Evolutionary conservation across 2,797 vertebrate species (phyloP).

Genomic region (Oreortyx pictus): DNA sequence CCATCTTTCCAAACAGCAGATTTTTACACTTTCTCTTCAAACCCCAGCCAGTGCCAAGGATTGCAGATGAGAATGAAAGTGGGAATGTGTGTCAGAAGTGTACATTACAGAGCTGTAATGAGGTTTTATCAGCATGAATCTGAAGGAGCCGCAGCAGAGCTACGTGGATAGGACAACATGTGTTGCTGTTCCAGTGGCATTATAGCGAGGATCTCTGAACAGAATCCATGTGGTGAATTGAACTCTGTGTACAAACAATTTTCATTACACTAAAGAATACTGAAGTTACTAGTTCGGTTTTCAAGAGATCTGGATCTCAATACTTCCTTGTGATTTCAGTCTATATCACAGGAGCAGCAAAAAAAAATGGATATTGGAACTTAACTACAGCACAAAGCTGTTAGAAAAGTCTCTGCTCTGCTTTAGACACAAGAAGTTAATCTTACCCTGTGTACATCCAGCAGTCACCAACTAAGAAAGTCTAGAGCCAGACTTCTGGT

Average conservation of each 20-base stretch:
- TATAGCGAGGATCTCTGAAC: neutral
- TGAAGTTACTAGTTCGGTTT: neutral
- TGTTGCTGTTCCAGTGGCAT: constrained; percentile 27
- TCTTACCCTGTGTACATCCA: neutral
- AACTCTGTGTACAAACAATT: constrained; percentile 2
- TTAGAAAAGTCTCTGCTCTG: neutral
- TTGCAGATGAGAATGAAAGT: constrained; percentile 26
- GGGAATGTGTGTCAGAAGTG: constrained; percentile 15
- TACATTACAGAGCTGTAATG: constrained; percentile 42
- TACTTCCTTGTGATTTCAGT: neutral
- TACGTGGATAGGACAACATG: constrained; percentile 4
- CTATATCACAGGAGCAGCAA: neutral
- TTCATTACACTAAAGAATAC: neutral
- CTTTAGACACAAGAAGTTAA: neutral
- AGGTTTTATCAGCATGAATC: constrained; percentile 54
- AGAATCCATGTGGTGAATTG: neutral
- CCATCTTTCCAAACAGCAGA: neutral
- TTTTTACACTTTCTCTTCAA: constrained; percentile 40
- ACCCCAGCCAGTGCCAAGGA: neutral
- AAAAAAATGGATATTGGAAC: neutral
- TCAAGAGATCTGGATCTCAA: neutral
- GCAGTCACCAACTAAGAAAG: neutral
- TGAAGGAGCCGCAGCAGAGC: constrained; percentile 2
- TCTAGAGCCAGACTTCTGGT: neutral
- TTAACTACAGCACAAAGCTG: neutral